Evolutionary conservation across 2,888 invertebrate genomes (phyloP).

Genomic region (Diadegma fenestrale): DNA sequence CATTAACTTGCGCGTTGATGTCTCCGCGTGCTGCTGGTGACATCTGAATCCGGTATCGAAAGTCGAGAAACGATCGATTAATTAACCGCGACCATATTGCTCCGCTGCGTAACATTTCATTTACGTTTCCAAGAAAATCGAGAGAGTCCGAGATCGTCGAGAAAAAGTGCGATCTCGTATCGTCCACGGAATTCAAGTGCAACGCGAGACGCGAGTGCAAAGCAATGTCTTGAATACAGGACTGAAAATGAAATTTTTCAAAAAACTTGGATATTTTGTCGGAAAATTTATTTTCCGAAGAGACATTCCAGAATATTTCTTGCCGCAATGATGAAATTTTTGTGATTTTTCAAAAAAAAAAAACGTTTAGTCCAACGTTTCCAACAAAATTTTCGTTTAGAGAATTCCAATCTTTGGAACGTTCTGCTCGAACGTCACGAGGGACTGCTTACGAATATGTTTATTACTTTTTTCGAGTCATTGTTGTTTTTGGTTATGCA

Average conservation of each 20-base stretch:
- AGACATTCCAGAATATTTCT: too few relatives aligned
- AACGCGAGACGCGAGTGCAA: too few relatives aligned
- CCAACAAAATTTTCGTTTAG: too few relatives aligned
- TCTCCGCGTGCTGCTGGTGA: conserved; percentile 53
- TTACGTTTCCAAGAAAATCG: conserved; percentile 50
- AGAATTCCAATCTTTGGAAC: conserved; percentile 11
- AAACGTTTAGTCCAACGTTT: too few relatives aligned
- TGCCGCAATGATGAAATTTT: too few relatives aligned
- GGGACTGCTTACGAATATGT: background rate
- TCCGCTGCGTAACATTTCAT: conserved; percentile 34
- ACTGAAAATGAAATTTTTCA: too few relatives aligned
- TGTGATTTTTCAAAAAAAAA: too few relatives aligned
- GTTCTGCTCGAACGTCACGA: background rate
- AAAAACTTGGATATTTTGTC: too few relatives aligned
- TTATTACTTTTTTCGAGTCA: background rate
- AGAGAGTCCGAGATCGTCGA: conserved; percentile 18
- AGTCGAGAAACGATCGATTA: conserved; percentile 62
- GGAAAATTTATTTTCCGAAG: too few relatives aligned
- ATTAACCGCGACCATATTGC: conserved; percentile 57
- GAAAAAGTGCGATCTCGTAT: conserved; percentile 41
- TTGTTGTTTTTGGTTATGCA: conserved; percentile 26
- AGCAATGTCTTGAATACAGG: conserved; percentile 8
- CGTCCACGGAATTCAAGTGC: conserved; percentile 41
- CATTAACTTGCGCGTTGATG: conserved; percentile 58
- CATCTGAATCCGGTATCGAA: conserved; percentile 64